Conservation (phyloP, 2,113 vertebrate species). For the Hyperopisus bebe region DNA sequence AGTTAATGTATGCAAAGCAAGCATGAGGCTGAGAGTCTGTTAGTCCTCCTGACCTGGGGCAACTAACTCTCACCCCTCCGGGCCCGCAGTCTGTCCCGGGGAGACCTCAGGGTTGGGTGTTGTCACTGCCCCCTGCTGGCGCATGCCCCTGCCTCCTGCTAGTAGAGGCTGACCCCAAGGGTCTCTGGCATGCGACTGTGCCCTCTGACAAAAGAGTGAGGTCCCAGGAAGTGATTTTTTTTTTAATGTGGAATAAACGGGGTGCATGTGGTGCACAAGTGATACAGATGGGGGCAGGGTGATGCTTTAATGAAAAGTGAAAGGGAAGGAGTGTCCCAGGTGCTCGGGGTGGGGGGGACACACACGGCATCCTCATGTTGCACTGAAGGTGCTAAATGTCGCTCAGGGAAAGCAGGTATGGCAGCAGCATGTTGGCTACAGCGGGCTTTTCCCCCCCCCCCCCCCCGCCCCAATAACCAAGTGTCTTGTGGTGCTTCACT, state of each 20-base stretch:
- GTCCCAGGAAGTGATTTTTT: background rate
- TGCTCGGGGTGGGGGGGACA: background rate
- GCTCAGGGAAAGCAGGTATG: background rate
- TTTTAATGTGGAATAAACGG: background rate
- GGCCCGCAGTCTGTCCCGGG: background rate
- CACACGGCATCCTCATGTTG: background rate
- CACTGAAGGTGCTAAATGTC: background rate
- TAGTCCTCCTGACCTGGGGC: background rate
- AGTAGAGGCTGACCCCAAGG: background rate
- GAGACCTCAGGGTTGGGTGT: background rate
- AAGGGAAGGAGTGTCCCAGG: background rate
- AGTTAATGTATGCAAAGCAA: background rate
- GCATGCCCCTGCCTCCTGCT: background rate
- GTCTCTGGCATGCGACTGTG: background rate
- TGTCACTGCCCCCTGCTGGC: background rate
- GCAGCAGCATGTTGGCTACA: background rate
- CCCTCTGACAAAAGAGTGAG: background rate
- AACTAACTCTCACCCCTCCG: background rate
- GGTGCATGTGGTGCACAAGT: background rate
- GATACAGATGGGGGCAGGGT: background rate
- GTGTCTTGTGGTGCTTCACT: background rate
- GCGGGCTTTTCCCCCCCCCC: too few species aligned
- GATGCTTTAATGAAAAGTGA: background rate
- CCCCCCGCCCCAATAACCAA: too few species aligned
- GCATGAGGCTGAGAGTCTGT: background rate